These are phyloP conservation scores for Rhineura floridana DNA, from an alignment of 2,113 vertebrate genomes.

Conservation along the genomic window DNA sequence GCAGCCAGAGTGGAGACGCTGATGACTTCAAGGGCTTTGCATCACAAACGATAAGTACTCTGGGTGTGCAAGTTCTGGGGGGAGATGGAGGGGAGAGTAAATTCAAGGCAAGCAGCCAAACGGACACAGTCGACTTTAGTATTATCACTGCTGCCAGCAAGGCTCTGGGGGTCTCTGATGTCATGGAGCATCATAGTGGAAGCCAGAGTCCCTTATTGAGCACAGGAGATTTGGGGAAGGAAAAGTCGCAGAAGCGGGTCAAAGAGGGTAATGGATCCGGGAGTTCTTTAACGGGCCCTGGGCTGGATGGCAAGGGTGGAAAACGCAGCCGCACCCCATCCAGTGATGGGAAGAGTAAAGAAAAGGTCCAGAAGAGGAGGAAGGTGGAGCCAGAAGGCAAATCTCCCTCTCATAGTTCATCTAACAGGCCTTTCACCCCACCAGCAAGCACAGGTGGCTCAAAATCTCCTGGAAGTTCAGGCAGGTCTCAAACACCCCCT, in stretches of 20 bases:
- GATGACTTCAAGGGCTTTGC: slow-evolving; percentile 92
- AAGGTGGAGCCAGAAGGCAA: slow-evolving; percentile 94
- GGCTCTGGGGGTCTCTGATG: slow-evolving; percentile 83
- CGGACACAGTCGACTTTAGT: slow-evolving; percentile 82
- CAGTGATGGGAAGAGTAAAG: slow-evolving; percentile 95
- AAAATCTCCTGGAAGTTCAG: slow-evolving; percentile 95
- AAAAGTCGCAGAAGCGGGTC: slow-evolving; percentile 83
- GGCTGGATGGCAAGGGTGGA: slow-evolving; percentile 86
- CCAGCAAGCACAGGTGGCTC: slow-evolving; percentile 92
- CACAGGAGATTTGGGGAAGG: slow-evolving; percentile 81
- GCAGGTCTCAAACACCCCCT: slow-evolving; percentile 94
- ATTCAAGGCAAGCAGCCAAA: slow-evolving; percentile 75
- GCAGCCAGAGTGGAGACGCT: slow-evolving; percentile 92
- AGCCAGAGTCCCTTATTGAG: slow-evolving; percentile 91
- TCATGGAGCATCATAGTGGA: slow-evolving; percentile 87
- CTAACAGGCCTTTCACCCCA: slow-evolving; percentile 91
- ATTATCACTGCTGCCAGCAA: slow-evolving; percentile 81
- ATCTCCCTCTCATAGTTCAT: slow-evolving; percentile 93
- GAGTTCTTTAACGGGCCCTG: slow-evolving; percentile 73
- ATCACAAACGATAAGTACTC: slow-evolving; percentile 78
- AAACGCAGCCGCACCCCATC: slow-evolving; percentile 96
- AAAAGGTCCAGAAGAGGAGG: slow-evolving; percentile 94
- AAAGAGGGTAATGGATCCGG: slow-evolving; percentile 83
- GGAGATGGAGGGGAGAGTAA: slow-evolving; percentile 77
- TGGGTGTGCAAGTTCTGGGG: slow-evolving; percentile 79